These are phyloP conservation scores for Arbacia lixula DNA, from an alignment of 53 echinoderm and acorn worm species.

Conservation along the genomic window DNA sequence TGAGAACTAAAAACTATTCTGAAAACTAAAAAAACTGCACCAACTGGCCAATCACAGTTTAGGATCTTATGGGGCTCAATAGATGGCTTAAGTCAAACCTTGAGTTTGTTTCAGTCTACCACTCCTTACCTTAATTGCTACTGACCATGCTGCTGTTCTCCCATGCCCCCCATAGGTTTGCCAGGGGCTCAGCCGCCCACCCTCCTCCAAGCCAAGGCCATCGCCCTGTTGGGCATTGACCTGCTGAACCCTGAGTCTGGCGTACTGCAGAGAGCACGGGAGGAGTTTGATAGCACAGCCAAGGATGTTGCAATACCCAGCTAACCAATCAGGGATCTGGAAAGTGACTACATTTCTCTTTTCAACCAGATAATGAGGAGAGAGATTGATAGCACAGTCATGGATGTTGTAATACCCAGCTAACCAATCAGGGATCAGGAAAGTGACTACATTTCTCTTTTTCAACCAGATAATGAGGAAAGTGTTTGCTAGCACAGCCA, in stretches of 20 bases:
- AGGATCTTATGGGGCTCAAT: too few species aligned
- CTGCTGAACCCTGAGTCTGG: slow-evolving; percentile 30
- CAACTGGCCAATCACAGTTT: too few species aligned
- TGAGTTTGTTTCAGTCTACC: too few species aligned
- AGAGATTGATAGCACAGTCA: slow-evolving; percentile 17
- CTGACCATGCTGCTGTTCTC: too few species aligned
- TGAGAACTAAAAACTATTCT: too few species aligned
- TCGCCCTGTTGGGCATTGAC: slow-evolving; percentile 86
- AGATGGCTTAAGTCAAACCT: too few species aligned
- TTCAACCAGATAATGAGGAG: neutral
- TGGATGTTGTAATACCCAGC: neutral
- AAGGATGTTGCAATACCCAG: neutral
- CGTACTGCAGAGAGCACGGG: neutral
- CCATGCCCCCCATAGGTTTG: slow-evolving; percentile 61
- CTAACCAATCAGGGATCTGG: too few species aligned
- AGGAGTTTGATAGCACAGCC: slow-evolving; percentile 15
- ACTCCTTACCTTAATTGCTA: too few species aligned
- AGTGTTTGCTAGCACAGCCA: slow-evolving; percentile 8
- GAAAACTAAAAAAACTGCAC: too few species aligned
- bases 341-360: too few species aligned
- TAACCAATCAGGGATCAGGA: too few species aligned
- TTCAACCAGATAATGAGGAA: neutral
- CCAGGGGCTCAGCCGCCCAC: slow-evolving; percentile 85
- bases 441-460: too few species aligned
- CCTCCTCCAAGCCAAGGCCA: slow-evolving; percentile 87